Conservation (phyloP, 1,140 invertebrate species). For the Drosophila pseudoananassae region DNA sequence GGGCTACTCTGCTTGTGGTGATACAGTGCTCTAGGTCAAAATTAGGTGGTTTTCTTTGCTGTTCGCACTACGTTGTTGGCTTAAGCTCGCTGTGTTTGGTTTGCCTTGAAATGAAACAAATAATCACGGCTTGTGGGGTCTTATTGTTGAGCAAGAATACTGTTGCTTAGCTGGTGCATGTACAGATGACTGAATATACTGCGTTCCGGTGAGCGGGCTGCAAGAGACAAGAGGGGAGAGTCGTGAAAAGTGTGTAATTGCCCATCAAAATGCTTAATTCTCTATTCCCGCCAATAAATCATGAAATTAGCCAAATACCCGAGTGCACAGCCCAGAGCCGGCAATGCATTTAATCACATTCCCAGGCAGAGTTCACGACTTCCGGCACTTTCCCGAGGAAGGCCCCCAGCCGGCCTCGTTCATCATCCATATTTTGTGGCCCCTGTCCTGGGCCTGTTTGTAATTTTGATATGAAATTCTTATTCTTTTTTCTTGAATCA, state of each 20-base stretch:
- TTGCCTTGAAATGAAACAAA: conserved; percentile 67
- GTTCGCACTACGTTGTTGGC: conserved; percentile 75
- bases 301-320: conserved; percentile 70
- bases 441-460: conserved; percentile 63
- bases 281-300: conserved; percentile 52
- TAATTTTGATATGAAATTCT: conserved; percentile 73
- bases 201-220: conserved; percentile 43
- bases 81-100: conserved; percentile 40
- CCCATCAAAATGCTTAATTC: neutral
- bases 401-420: conserved; percentile 51
- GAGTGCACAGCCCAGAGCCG: conserved; percentile 36
- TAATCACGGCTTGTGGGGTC: conserved; percentile 61
- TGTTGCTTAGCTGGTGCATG: conserved; percentile 66
- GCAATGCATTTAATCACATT: conserved; percentile 79
- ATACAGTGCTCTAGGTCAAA: conserved; percentile 48
- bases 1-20: conserved; percentile 54
- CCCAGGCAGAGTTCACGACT: conserved; percentile 47
- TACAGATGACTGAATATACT: conserved; percentile 19
- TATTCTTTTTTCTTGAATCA: conserved; percentile 64
- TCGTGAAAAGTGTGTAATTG: conserved; percentile 14
- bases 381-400: conserved; percentile 61
- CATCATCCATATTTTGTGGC: conserved; percentile 53
- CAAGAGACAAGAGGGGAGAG: conserved; percentile 38
- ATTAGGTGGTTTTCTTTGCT: conserved; percentile 81
- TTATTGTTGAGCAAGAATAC: conserved; percentile 80